These are phyloP conservation scores for Cygnus olor DNA, from an alignment of 2,797 vertebrate species.

Conservation along the genomic window DNA sequence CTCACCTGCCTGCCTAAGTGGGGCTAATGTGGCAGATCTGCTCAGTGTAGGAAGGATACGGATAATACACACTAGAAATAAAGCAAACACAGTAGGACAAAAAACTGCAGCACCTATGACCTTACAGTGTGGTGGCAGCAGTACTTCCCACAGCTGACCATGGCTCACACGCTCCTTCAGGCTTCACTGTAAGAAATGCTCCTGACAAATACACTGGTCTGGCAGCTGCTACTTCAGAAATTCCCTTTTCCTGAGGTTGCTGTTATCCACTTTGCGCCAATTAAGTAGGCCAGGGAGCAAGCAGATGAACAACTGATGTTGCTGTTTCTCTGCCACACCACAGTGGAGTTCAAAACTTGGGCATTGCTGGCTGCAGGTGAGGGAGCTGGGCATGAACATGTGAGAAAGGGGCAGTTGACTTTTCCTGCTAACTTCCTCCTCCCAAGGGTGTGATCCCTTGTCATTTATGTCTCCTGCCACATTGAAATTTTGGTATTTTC, in stretches of 20 bases:
- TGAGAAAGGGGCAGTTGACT: neutral
- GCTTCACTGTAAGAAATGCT: neutral
- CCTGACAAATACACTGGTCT: neutral
- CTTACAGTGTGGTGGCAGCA: neutral
- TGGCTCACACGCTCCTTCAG: neutral
- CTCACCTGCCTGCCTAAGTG: neutral
- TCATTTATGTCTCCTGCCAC: neutral
- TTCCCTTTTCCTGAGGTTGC: neutral
- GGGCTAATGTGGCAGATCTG: neutral
- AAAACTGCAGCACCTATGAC: neutral
- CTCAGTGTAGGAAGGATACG: neutral
- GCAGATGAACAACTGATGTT: neutral
- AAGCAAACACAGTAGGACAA: neutral
- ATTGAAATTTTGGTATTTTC: neutral
- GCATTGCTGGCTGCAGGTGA: neutral
- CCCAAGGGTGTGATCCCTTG: neutral
- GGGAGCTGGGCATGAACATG: fast-evolving
- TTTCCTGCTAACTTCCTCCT: neutral
- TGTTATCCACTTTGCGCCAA: fast-evolving
- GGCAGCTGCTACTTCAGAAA: neutral
- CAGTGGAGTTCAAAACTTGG: neutral
- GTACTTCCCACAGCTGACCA: neutral
- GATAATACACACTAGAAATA: neutral
- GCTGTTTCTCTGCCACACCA: neutral
- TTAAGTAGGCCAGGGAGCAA: neutral